Evolutionary conservation across 2,113 vertebrate species (phyloP).

Genomic region (Psammodynastes pulverulentus): DNA sequence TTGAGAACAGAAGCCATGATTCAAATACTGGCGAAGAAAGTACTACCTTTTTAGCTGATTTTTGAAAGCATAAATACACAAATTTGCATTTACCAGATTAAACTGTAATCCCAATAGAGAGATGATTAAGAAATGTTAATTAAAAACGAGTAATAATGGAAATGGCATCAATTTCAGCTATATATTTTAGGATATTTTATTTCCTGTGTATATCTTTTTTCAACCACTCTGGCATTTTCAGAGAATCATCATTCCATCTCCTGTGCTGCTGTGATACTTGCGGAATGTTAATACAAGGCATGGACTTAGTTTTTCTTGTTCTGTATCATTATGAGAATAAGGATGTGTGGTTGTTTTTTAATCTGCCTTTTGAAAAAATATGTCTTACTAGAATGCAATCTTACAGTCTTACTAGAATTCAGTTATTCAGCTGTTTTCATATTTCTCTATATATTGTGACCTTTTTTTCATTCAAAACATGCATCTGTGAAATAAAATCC

Average conservation of each 20-base stretch:
- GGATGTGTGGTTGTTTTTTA: not conserved
- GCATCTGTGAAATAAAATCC: not conserved
- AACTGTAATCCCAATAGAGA: constrained; percentile 4
- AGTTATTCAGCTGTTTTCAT: not conserved
- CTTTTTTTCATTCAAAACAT: not conserved
- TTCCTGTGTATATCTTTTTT: not conserved
- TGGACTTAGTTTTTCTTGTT: not conserved
- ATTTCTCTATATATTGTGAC: not conserved
- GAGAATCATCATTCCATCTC: not conserved
- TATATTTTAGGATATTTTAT: not conserved
- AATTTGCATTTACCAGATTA: not conserved
- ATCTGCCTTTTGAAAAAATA: not conserved
- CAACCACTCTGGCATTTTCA: constrained; percentile 9
- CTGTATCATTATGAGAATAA: not conserved
- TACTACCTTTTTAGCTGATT: constrained; percentile 15
- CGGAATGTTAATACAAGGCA: not conserved
- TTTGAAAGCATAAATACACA: not conserved
- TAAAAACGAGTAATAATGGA: not conserved
- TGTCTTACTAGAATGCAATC: too few relatives aligned
- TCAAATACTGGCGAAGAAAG: not conserved
- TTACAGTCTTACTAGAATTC: not conserved
- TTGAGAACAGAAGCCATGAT: constrained; percentile 6
- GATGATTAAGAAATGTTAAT: not conserved
- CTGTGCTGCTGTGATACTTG: not conserved
- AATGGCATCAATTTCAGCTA: not conserved